Percentiles rank a stretch among this genome's conserved stretches.
Conservation (phyloP, 2,113 vertebrate species). For the Excalfactoria chinensis region DNA sequence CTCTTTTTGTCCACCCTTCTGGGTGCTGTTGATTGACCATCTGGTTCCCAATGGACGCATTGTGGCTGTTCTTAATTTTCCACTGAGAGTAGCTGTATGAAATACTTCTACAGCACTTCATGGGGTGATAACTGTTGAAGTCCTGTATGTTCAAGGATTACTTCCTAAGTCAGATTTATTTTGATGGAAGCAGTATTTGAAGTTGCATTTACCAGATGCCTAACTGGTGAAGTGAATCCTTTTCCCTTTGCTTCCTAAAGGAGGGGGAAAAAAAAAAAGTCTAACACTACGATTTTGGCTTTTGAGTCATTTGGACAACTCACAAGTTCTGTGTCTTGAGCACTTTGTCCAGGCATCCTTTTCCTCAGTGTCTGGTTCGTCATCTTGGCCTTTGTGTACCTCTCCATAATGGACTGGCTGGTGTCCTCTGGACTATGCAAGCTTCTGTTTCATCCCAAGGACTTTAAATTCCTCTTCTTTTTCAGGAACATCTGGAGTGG, state of each 20-base stretch:
- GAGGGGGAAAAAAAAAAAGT: too few species aligned
- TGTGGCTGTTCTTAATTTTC: background rate
- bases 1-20: background rate
- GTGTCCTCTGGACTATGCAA: background rate
- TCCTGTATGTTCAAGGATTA: background rate
- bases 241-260: too few species aligned
- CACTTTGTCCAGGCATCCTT: background rate
- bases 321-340: background rate
- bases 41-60: background rate
- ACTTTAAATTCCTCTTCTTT: background rate
- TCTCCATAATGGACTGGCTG: background rate
- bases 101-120: background rate
- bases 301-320: background rate
- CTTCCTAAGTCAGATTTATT: background rate
- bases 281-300: background rate
- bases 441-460: background rate
- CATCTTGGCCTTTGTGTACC: background rate
- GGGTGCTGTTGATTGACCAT: background rate
- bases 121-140: too few species aligned
- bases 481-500: slow-evolving; percentile 78
- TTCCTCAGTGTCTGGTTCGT: too few species aligned
- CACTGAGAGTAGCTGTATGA: background rate
- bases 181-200: too few species aligned
- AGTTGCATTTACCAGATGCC: too few species aligned
- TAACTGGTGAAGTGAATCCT: too few species aligned